Evolutionary conservation across 2,113 vertebrate genomes (phyloP).

Genomic region (Mellivora capensis): DNA sequence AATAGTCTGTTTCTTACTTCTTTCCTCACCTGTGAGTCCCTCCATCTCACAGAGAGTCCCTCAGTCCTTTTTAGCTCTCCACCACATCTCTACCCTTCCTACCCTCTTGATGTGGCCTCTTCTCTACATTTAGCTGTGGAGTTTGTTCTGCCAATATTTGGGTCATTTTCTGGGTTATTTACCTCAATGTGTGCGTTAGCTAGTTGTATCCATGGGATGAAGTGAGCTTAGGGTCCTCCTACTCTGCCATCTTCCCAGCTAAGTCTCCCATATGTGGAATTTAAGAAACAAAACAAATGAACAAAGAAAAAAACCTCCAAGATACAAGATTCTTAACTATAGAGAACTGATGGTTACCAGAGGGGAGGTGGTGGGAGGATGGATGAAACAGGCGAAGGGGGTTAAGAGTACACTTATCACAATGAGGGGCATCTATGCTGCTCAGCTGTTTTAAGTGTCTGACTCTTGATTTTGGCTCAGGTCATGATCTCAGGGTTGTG

Average conservation of each 20-base stretch:
- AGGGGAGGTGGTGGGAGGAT: not conserved
- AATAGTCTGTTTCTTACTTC: not conserved
- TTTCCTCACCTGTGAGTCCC: not conserved
- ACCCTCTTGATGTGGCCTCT: not conserved
- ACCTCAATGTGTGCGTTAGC: not conserved
- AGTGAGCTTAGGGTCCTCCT: not conserved
- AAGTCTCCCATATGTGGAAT: not conserved
- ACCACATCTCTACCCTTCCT: not conserved
- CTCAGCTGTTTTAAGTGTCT: not conserved
- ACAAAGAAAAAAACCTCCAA: not conserved
- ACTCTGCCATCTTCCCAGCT: not conserved
- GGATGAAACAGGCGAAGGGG: not conserved
- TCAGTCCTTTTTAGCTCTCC: not conserved
- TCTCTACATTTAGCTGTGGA: not conserved
- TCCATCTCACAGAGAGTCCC: not conserved
- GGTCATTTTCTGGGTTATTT: not conserved
- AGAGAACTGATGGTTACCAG: not conserved
- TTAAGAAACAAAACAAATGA: not conserved
- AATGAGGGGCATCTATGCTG: not conserved
- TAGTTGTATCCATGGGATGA: not conserved
- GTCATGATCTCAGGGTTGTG: not conserved
- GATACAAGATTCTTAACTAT: not conserved
- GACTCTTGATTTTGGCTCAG: not conserved
- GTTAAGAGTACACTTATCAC: not conserved
- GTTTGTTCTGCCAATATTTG: not conserved